Conservation (phyloP, 2,888 invertebrate genomes). For the Cabera pusaria region DNA sequence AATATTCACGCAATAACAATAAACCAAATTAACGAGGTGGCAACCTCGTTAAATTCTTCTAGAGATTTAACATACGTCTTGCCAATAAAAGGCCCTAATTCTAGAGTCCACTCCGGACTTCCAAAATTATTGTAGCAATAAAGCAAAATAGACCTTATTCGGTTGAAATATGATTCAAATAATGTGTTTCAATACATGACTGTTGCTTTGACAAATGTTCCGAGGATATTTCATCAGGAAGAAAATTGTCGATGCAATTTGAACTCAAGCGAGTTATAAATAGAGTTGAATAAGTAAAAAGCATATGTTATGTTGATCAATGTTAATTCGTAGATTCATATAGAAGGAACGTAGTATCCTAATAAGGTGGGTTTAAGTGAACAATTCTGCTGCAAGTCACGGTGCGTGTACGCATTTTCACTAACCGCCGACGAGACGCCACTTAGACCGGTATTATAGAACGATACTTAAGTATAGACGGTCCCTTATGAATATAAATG, state of each 20-base stretch:
- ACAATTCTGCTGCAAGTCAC: constrained; percentile 70
- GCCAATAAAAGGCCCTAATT: too few species aligned
- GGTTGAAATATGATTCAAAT: background rate
- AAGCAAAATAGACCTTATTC: background rate
- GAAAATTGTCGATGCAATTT: constrained; percentile 6
- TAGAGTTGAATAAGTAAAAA: constrained; percentile 4
- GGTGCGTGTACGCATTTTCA: constrained; percentile 56
- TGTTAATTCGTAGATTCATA: constrained; percentile 69
- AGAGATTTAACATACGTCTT: too few species aligned
- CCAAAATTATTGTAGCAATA: constrained; percentile 6
- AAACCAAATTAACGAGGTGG: too few species aligned
- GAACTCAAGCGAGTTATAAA: background rate
- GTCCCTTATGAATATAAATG: too few species aligned
- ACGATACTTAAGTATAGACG: too few species aligned
- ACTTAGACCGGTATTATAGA: too few species aligned
- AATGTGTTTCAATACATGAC: background rate
- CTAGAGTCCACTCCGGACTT: too few species aligned
- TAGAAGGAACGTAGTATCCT: constrained; percentile 41
- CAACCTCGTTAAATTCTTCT: constrained; percentile 8
- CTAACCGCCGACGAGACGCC: constrained; percentile 24
- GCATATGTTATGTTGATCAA: constrained; percentile 10
- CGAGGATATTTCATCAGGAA: constrained; percentile 1
- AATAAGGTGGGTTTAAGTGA: constrained; percentile 46
- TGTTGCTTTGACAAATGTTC: constrained; percentile 32
- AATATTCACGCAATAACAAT: too few species aligned